phyloP scores from a whole-genome alignment of 1,140 invertebrate genomes.

The Drosophila nigrodunni region DNA sequence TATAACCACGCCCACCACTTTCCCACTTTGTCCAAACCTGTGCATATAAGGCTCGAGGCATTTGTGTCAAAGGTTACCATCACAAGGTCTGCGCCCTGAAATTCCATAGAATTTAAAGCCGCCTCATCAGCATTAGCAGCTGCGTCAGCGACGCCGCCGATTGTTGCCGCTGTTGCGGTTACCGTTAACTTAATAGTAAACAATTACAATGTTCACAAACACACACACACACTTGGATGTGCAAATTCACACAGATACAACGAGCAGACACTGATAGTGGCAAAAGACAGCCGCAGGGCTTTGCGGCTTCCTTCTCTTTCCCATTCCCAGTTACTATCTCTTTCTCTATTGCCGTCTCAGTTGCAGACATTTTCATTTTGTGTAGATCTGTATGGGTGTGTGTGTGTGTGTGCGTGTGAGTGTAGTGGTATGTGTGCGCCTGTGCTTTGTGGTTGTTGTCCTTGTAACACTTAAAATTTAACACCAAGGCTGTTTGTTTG shows the following conservation, averaged over 20 bases:
- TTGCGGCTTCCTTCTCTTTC: slow-evolving; percentile 39
- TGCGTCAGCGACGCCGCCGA: slow-evolving; percentile 40
- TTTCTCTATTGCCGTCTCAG: slow-evolving; percentile 3
- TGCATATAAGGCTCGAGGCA: slow-evolving; percentile 38
- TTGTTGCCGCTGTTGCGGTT: slow-evolving; percentile 76
- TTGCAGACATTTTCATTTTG: slow-evolving; percentile 41
- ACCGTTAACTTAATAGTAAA: slow-evolving; percentile 82
- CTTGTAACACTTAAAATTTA: slow-evolving; percentile 83
- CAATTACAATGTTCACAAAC: slow-evolving; percentile 61
- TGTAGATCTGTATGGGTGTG: slow-evolving; percentile 3
- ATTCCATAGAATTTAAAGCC: slow-evolving; percentile 31
- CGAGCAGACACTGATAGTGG: slow-evolving; percentile 21
- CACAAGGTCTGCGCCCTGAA: slow-evolving; percentile 48
- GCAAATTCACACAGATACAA: slow-evolving; percentile 1
- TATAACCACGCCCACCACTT: not conserved
- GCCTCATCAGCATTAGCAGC: slow-evolving; percentile 51
- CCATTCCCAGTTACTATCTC: slow-evolving; percentile 3
- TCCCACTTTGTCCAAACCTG: too few relatives aligned
- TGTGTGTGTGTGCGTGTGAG: slow-evolving; percentile 20
- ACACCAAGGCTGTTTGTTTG: slow-evolving; percentile 81
- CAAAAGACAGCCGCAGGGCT: slow-evolving; percentile 66
- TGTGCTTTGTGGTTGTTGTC: slow-evolving; percentile 61
- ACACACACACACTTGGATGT: slow-evolving; percentile 17
- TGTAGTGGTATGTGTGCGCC: slow-evolving; percentile 11
- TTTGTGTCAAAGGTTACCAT: slow-evolving; percentile 73